Conservation (phyloP, 2,797 vertebrate genomes). For the Urosaurus nigricauda region DNA sequence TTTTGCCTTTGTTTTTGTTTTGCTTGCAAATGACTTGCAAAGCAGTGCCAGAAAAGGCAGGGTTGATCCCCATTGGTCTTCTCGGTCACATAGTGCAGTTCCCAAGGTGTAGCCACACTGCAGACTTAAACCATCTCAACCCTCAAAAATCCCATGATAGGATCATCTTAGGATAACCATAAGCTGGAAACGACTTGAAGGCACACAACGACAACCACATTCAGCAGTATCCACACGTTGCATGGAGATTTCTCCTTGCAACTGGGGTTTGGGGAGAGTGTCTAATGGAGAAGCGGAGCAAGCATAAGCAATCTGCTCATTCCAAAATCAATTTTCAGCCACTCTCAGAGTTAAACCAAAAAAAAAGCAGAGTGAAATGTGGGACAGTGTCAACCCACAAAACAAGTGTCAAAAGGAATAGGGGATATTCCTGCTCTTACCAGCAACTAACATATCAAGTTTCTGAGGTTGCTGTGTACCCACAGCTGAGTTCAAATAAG, state of each 20-base stretch:
- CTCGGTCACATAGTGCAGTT: not conserved
- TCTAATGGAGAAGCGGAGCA: not conserved
- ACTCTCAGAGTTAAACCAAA: not conserved
- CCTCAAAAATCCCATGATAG: too few species aligned
- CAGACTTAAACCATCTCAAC: too few species aligned
- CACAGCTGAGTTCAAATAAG: not conserved
- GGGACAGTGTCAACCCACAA: not conserved
- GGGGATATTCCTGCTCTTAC: too few species aligned
- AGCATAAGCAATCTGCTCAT: not conserved
- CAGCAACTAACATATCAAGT: not conserved
- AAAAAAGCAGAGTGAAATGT: not conserved
- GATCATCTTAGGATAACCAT: too few species aligned
- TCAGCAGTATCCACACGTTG: not conserved
- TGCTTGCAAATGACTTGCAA: not conserved
- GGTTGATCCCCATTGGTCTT: not conserved
- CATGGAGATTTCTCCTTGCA: not conserved
- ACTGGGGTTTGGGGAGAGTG: not conserved
- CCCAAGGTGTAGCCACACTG: too few species aligned
- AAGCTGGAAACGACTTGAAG: too few species aligned
- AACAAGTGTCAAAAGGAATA: not conserved
- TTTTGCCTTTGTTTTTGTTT: too few species aligned
- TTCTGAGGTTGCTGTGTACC: not conserved
- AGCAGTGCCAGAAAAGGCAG: not conserved
- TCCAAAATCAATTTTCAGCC: not conserved
- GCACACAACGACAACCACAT: too few species aligned